Percentiles rank a stretch among this genome's conserved stretches.
Evolutionary conservation across 2,888 invertebrate species (phyloP).

Genomic region (Atherix ibis): DNA sequence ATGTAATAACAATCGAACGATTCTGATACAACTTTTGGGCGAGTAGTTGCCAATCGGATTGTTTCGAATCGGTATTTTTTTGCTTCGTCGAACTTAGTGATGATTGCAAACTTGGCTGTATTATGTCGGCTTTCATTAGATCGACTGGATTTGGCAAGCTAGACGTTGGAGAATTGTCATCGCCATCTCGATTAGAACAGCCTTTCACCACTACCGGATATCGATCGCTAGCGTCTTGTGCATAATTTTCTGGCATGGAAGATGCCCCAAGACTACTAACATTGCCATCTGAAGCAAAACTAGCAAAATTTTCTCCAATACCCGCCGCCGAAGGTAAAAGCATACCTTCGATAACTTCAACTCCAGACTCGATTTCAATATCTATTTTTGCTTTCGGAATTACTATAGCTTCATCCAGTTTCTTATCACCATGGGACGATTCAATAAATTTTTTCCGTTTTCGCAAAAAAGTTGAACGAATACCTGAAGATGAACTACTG

Average conservation of each 20-base stretch:
- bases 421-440: conserved; percentile 8
- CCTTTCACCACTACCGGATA: no score
- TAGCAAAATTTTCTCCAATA: no score
- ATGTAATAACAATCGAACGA: conserved; percentile 1
- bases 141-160: neutral
- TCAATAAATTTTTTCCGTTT: conserved; percentile 16
- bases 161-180: neutral
- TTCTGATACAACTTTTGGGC: neutral
- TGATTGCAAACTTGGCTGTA: neutral
- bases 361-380: conserved; percentile 28
- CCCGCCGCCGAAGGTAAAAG: conserved; percentile 8
- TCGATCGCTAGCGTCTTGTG: neutral
- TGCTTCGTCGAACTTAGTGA: neutral
- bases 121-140: no score
- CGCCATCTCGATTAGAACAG: no score
- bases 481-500: neutral
- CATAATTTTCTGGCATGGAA: neutral
- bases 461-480: conserved; percentile 21
- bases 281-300: no score
- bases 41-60: no score
- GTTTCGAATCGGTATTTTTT: neutral
- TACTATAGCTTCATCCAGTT: neutral
- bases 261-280: neutral
- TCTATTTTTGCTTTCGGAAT: conserved; percentile 16
- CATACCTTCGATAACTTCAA: conserved; percentile 32